A percentile compares a stretch with the other conserved stretches of the same genome.
These are phyloP conservation scores for Prionace glauca DNA, from an alignment of 2,797 vertebrate species.

Conservation along the genomic window DNA sequence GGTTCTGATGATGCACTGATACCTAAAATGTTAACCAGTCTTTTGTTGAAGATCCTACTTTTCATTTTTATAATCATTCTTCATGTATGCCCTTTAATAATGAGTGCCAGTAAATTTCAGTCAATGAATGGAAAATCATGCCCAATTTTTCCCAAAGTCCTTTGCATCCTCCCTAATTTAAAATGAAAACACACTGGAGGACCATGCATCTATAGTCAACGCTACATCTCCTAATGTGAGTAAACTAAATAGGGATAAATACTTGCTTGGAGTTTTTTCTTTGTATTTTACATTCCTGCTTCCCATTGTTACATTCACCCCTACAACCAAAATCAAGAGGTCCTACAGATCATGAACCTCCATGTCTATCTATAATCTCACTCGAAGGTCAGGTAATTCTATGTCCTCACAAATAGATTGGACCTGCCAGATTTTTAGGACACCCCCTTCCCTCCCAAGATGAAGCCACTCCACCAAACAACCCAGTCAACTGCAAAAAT, in stretches of 20 bases:
- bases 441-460: neutral
- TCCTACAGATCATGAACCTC: neutral
- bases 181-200: neutral
- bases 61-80: neutral
- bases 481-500: neutral
- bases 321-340: neutral
- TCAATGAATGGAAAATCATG: neutral
- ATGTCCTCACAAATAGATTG: neutral
- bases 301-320: neutral
- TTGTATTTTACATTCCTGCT: neutral
- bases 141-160: neutral
- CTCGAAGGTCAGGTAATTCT: neutral
- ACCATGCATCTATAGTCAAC: too few relatives aligned
- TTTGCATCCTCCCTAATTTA: neutral
- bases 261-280: neutral
- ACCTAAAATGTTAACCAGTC: neutral
- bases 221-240: neutral
- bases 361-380: neutral
- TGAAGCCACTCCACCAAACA: neutral
- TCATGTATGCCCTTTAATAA: neutral
- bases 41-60: neutral
- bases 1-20: neutral
- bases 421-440: neutral
- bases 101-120: neutral
- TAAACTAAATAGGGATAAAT: neutral